Conservation (phyloP, 2,888 invertebrate genomes). For the Megaustenia siamemsis region DNA sequence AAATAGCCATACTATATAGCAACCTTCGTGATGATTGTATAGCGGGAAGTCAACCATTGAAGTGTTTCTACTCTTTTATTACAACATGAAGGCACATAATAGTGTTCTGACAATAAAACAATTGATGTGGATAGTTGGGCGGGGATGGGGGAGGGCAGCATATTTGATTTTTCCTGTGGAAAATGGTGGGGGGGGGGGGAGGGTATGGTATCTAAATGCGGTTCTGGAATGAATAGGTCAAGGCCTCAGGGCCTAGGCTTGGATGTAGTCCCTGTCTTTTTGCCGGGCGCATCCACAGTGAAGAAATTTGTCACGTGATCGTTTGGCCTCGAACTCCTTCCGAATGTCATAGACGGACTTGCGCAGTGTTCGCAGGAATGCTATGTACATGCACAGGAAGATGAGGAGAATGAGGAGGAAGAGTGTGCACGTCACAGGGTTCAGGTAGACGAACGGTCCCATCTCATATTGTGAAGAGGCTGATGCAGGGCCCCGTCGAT, state of each 20-base stretch:
- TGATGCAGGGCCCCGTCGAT: background rate
- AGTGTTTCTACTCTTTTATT: no score
- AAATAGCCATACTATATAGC: no score
- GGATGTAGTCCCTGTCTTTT: slow-evolving; percentile 29
- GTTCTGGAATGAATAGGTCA: no score
- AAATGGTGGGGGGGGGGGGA: background rate
- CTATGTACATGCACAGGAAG: slow-evolving; percentile 49
- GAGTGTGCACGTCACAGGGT: slow-evolving; percentile 50
- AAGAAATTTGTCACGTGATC: slow-evolving; percentile 54
- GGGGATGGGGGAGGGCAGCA: background rate
- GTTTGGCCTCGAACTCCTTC: slow-evolving; percentile 46
- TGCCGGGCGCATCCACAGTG: slow-evolving; percentile 21
- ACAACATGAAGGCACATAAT: no score
- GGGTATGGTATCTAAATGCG: no score
- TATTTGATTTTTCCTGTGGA: background rate
- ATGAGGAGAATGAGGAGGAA: slow-evolving; percentile 50
- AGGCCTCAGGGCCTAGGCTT: no score
- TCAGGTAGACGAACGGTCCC: slow-evolving; percentile 50
- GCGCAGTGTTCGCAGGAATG: slow-evolving; percentile 47
- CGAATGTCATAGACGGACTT: slow-evolving; percentile 51
- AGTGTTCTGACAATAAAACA: no score
- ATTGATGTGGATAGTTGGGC: no score
- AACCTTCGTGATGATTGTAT: no score
- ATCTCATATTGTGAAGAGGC: background rate
- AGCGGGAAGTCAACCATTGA: no score